A percentile compares a stretch with the other conserved stretches of the same genome.
phyloP scores from a whole-genome alignment of 2,797 vertebrate species.

The Onychomys torridus region DNA sequence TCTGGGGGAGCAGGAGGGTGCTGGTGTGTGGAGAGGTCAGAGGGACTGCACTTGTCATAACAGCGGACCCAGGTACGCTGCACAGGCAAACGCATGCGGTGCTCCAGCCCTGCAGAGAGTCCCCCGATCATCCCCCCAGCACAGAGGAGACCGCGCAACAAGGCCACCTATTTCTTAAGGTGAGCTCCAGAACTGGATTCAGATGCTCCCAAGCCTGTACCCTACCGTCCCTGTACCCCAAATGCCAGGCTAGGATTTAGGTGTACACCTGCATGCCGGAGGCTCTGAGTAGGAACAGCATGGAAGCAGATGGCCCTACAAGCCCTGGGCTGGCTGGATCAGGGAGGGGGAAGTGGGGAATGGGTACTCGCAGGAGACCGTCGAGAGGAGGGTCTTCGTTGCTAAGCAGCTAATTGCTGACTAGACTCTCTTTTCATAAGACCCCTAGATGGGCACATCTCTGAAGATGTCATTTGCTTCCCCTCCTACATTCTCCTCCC shows the following conservation, averaged over 20 bases:
- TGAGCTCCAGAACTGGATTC: not conserved
- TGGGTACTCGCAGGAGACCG: too few species aligned
- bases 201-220: not conserved
- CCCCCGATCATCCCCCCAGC: not conserved
- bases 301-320: too few species aligned
- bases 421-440: not conserved
- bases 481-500: not conserved
- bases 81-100: accelerated
- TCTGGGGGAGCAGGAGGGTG: not conserved
- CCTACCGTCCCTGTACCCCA: not conserved
- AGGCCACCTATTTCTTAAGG: not conserved
- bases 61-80: not conserved
- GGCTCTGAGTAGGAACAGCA: not conserved
- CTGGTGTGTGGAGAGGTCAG: not conserved
- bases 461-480: not conserved
- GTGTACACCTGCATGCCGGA: not conserved
- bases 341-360: not conserved
- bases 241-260: not conserved
- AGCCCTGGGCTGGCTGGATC: too few species aligned
- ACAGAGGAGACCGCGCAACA: not conserved
- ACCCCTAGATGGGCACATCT: not conserved
- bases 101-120: not conserved
- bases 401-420: not conserved
- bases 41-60: not conserved
- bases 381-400: not conserved